Percentiles rank a stretch among this genome's conserved stretches.
Conservation (phyloP, 1,140 invertebrate genomes). For the Listronotus oregonensis region DNA sequence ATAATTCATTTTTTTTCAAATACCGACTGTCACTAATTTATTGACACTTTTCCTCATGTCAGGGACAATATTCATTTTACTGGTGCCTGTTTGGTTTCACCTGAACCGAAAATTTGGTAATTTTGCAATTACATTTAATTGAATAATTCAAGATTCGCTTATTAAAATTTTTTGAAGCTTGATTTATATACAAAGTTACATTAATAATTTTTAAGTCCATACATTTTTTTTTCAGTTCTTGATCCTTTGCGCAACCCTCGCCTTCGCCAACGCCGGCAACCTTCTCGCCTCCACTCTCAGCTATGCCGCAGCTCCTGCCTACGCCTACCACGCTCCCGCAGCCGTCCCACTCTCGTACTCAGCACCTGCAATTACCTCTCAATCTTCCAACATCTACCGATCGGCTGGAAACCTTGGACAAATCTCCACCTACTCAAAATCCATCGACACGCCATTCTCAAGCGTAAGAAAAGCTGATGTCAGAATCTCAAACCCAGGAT, state of each 20-base stretch:
- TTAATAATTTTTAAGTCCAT: background rate
- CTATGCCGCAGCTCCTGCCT: conserved; percentile 37
- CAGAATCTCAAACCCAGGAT: conserved; percentile 66
- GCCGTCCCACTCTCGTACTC: conserved; percentile 54
- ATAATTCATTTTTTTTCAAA: too few species aligned
- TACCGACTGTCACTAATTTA: too few species aligned
- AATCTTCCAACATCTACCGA: conserved; percentile 66
- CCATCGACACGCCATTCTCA: conserved; percentile 71
- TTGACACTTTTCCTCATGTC: too few species aligned
- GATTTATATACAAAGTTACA: too few species aligned
- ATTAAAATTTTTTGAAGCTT: too few species aligned
- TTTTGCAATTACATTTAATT: too few species aligned
- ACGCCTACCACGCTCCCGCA: conserved; percentile 41
- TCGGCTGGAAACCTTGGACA: conserved; percentile 67
- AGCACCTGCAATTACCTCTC: conserved; percentile 60
- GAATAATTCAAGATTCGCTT: too few species aligned
- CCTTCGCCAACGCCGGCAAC: conserved; percentile 65
- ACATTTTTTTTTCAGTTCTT: conserved; percentile 63
- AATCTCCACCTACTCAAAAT: conserved; percentile 67
- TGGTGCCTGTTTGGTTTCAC: too few species aligned
- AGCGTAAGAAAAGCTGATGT: conserved; percentile 68
- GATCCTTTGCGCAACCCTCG: conserved; percentile 68
- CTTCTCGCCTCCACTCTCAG: conserved; percentile 58
- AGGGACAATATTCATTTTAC: too few species aligned
- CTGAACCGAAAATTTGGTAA: too few species aligned